phyloP scores from a whole-genome alignment of 2,888 invertebrate genomes.

The Papilio elwesi region DNA sequence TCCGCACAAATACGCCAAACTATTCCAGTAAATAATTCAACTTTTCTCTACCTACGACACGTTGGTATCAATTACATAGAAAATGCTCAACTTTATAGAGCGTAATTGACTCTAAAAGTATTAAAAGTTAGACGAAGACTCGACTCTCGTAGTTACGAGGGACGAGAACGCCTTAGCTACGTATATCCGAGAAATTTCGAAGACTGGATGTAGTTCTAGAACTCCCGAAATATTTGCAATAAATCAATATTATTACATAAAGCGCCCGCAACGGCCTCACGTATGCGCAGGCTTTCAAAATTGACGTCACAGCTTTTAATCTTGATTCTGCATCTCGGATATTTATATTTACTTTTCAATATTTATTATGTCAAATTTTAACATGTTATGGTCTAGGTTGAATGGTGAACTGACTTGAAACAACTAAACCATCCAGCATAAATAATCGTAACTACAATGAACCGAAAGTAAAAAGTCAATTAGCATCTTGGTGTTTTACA shows the following conservation, averaged over 20 bases:
- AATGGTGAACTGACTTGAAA: too few relatives aligned
- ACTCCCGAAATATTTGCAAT: slow-evolving; percentile 38
- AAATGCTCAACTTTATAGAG: slow-evolving; percentile 11
- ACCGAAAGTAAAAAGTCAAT: too few relatives aligned
- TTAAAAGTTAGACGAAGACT: slow-evolving; percentile 34
- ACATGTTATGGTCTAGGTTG: not conserved
- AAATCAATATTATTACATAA: slow-evolving; percentile 40
- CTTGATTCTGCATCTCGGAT: slow-evolving; percentile 20
- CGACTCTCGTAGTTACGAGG: slow-evolving; percentile 5
- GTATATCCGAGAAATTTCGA: slow-evolving; percentile 11
- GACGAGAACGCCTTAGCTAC: not conserved
- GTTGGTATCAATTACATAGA: slow-evolving; percentile 2
- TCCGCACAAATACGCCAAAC: not conserved
- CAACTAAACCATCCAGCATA: too few relatives aligned
- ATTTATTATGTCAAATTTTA: not conserved
- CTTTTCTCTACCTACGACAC: not conserved
- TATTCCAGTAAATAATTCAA: slow-evolving; percentile 1
- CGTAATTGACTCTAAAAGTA: slow-evolving; percentile 35
- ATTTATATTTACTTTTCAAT: not conserved
- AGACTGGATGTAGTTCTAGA: slow-evolving; percentile 11
- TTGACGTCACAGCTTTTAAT: slow-evolving; percentile 32
- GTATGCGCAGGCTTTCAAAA: slow-evolving; percentile 36
- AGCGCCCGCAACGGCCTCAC: slow-evolving; percentile 7
- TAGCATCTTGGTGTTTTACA: too few relatives aligned
- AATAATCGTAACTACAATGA: too few relatives aligned